Evolutionary conservation across 2,113 vertebrate species (phyloP).

Genomic region (Rhinopomastus cyanomelas): DNA sequence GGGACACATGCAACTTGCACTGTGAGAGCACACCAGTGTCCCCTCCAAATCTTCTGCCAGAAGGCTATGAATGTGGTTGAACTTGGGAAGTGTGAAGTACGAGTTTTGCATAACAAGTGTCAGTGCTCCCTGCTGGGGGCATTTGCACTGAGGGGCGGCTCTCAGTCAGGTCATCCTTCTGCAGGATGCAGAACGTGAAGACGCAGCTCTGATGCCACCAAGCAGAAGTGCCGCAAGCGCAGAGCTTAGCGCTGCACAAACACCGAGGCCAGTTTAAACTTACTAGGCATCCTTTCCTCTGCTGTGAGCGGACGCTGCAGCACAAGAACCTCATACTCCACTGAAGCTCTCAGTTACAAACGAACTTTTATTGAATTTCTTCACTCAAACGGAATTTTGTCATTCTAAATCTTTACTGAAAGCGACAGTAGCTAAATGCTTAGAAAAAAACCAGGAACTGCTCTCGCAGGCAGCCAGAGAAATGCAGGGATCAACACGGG

Average conservation of each 20-base stretch:
- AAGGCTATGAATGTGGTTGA: background rate
- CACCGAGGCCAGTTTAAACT: background rate
- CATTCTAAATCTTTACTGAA: conserved; percentile 78
- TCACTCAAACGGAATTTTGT: conserved; percentile 77
- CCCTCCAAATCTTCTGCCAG: background rate
- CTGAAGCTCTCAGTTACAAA: conserved; percentile 77
- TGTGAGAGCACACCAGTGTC: background rate
- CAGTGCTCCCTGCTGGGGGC: background rate
- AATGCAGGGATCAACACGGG: conserved; percentile 46
- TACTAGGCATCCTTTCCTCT: background rate
- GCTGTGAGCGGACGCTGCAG: fast-evolving
- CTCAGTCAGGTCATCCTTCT: background rate
- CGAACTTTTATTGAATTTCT: conserved; percentile 83
- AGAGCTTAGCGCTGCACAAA: background rate
- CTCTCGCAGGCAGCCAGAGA: conserved; percentile 42
- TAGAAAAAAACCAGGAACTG: conserved; percentile 45
- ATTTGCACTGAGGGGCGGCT: background rate
- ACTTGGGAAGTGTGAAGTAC: background rate
- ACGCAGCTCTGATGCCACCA: background rate
- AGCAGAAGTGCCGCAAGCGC: background rate
- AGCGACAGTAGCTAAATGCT: conserved; percentile 49
- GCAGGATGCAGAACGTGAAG: background rate
- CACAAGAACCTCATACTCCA: background rate
- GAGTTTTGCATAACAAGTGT: background rate
- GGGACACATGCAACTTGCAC: background rate